These are phyloP conservation scores for Atractosteus spatula DNA, from an alignment of 2,113 vertebrate species.

Conservation along the genomic window DNA sequence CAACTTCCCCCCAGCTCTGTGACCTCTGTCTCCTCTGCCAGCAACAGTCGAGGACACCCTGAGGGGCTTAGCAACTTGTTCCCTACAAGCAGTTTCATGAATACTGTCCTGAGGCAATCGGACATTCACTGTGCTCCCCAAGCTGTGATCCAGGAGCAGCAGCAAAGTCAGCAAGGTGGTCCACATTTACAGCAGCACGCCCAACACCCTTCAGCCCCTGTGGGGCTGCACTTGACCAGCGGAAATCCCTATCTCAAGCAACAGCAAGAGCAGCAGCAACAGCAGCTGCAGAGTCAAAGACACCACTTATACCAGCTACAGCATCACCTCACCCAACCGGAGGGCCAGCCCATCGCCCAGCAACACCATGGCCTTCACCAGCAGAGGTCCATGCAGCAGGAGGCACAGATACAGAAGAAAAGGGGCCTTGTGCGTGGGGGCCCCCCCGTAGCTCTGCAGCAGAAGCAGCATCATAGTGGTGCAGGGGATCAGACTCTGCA, in stretches of 20 bases:
- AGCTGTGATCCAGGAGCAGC: conserved; percentile 71
- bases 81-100: conserved; percentile 78
- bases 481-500: too few relatives aligned
- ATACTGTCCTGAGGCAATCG: conserved; percentile 64
- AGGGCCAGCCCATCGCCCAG: conserved; percentile 60
- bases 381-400: conserved; percentile 83
- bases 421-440: conserved; percentile 76
- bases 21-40: conserved; percentile 64
- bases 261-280: conserved; percentile 37
- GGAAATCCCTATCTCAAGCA: conserved; percentile 87
- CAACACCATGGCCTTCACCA: conserved; percentile 79
- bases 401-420: conserved; percentile 92
- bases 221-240: conserved; percentile 74
- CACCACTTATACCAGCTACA: conserved; percentile 92
- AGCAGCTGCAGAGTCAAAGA: conserved; percentile 65
- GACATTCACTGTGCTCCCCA: conserved; percentile 83
- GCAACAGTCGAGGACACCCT: conserved; percentile 61
- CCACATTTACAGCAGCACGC: conserved; percentile 77
- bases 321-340: conserved; percentile 81
- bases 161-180: conserved; percentile 67
- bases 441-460: conserved; percentile 79
- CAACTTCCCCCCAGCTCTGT: conserved; percentile 77
- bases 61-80: conserved; percentile 78
- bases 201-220: conserved; percentile 72
- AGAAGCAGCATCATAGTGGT: conserved; percentile 75